These are phyloP conservation scores for Pardalotus punctatus DNA, from an alignment of 2,113 vertebrate genomes.

Conservation along the genomic window DNA sequence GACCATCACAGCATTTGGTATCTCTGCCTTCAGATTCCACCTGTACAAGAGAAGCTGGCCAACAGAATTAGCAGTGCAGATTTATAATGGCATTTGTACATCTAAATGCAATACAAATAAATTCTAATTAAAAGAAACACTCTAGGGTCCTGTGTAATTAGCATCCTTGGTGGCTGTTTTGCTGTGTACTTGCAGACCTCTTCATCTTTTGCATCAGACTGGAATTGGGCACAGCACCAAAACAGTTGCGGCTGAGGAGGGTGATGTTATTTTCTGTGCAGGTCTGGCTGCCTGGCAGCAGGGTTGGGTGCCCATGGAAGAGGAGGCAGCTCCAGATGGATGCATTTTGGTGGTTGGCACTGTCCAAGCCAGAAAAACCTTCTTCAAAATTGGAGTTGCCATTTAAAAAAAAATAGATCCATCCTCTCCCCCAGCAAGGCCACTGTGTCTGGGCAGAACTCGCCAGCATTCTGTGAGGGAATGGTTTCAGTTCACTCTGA, in stretches of 20 bases:
- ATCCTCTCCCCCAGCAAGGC: neutral
- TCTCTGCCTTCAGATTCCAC: neutral
- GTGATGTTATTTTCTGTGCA: neutral
- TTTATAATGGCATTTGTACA: neutral
- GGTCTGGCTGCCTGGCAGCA: neutral
- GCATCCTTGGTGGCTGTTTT: neutral
- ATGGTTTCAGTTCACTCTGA: neutral
- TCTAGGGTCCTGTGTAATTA: neutral
- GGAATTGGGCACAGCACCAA: neutral
- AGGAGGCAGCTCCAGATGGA: neutral
- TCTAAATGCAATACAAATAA: slow-evolving; percentile 22
- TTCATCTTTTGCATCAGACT: neutral
- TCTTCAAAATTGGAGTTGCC: neutral
- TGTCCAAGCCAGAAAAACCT: neutral
- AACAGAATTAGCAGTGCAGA: neutral
- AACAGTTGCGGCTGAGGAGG: neutral
- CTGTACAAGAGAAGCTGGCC: neutral
- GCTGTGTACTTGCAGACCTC: neutral
- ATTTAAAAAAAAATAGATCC: neutral
- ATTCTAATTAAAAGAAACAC: slow-evolving; percentile 33
- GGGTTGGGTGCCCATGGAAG: neutral
- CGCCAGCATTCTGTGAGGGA: neutral
- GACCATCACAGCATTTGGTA: neutral
- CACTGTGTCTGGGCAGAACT: neutral
- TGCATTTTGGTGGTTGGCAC: neutral